Conservation (phyloP, 2,113 vertebrate genomes). For the Neolamprologus ventralis region DNA sequence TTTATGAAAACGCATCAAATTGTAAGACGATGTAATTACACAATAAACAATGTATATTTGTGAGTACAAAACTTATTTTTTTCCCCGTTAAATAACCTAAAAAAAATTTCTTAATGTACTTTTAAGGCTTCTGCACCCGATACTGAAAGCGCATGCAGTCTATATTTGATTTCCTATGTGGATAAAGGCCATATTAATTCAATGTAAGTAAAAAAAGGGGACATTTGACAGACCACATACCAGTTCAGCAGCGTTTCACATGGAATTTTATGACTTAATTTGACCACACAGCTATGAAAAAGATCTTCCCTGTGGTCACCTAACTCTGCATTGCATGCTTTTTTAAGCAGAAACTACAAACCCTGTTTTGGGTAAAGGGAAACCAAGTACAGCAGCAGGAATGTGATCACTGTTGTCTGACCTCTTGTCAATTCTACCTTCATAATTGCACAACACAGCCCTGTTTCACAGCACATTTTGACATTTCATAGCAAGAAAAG, state of each 20-base stretch:
- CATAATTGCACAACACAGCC: background rate
- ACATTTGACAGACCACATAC: background rate
- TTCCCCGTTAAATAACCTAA: rapidly evolving
- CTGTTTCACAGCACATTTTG: background rate
- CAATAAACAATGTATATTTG: background rate
- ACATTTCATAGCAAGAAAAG: background rate
- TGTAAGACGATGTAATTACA: background rate
- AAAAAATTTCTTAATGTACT: background rate
- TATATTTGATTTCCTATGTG: background rate
- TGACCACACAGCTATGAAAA: background rate
- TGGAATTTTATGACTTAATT: rapidly evolving
- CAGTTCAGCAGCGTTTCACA: background rate
- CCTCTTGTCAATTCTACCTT: background rate
- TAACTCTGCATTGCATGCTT: background rate
- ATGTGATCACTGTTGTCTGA: background rate
- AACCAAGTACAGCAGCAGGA: background rate
- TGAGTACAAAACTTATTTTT: rapidly evolving
- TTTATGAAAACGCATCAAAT: rapidly evolving
- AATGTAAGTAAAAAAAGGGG: background rate
- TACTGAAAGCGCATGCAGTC: background rate
- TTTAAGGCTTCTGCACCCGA: background rate
- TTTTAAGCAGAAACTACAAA: background rate
- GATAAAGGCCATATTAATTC: background rate
- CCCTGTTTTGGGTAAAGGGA: background rate
- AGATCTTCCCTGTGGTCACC: background rate